Evolutionary conservation across 1,140 invertebrate species (phyloP), one percentile per base, ranked within the genome.

Genomic region (Psilanteris sp.): DNA sequence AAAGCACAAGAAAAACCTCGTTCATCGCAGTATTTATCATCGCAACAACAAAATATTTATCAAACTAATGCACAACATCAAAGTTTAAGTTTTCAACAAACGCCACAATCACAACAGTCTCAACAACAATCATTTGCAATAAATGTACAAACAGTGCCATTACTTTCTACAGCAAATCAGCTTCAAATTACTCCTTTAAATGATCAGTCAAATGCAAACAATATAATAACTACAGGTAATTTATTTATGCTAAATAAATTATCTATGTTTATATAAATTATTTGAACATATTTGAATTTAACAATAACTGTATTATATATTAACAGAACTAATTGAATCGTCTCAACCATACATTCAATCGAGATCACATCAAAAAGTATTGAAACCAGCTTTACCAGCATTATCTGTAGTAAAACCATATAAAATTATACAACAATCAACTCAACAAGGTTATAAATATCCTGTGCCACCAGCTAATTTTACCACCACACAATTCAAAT

Each of bases 391-490:
- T 8, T 64, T 83, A 18, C 55, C 79, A 0, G 14, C 73, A 6
- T 43, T 79, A 0, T 73, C 77, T 0, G 72, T 82, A 15, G 74
- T 77, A 8, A 78, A 79, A 18, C 73, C 77, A 3, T 86, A 87
- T 26, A 85, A 87, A 54, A 79, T 84, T 20, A 62, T 83, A 32
- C 79, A 85, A 34, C 78, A 74, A 27, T 9, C 80, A 4, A 50
- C 77, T 34, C 78, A 80, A 32, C 79, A 82, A 9, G 85, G 82
- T 39, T 90, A 90, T 32, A 90, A 91, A 46, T 90, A 90, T 66
- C 54, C 88, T 3, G 22, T 82, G 1, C 83, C 87, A 7, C 11
- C 78, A 2, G 77, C 83, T 13, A 87, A 80, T 48, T 90, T 90
- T 59, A 83, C 86, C 78, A 52, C 83, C 61, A 85, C 87, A 50